Conservation (phyloP, 2,113 vertebrate genomes). For the Holacanthus passer region DNA sequence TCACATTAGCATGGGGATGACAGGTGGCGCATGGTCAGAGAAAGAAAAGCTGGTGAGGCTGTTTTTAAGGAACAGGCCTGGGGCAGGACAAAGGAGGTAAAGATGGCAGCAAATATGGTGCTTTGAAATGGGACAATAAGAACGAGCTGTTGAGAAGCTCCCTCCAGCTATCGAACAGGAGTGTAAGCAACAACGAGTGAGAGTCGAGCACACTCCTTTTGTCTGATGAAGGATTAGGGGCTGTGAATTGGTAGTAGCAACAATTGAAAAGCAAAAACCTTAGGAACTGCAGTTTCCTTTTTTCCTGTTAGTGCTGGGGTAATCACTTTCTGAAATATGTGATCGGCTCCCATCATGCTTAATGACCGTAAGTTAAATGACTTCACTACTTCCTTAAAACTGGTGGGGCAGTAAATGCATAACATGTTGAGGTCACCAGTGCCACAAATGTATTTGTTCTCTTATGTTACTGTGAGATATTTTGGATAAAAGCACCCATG, state of each 20-base stretch:
- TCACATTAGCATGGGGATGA: conserved; percentile 69
- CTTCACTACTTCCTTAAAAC: background rate
- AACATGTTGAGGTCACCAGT: conserved; percentile 24
- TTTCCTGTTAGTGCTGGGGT: conserved; percentile 31
- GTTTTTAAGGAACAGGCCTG: conserved; percentile 32
- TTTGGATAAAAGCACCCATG: conserved; percentile 14
- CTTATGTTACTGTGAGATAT: background rate
- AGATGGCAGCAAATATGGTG: conserved; percentile 72
- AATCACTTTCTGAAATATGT: conserved; percentile 44
- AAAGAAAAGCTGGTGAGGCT: conserved; percentile 25
- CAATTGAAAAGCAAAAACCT: conserved; percentile 51
- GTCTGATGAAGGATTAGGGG: conserved; percentile 61
- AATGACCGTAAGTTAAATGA: background rate
- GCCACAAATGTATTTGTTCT: conserved; percentile 34
- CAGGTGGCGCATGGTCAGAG: conserved; percentile 63
- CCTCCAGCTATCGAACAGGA: conserved; percentile 68
- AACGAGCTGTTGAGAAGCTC: conserved; percentile 68
- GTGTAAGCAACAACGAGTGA: conserved; percentile 54
- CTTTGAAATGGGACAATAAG: too few species aligned
- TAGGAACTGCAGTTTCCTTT: conserved; percentile 28
- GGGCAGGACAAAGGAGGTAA: conserved; percentile 71
- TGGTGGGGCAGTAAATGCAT: background rate
- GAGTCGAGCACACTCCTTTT: conserved; percentile 65
- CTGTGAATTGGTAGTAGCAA: conserved; percentile 55
- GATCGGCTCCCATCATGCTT: conserved; percentile 20